A percentile compares a stretch with the other conserved stretches of the same genome.
phyloP scores from a whole-genome alignment of 1,140 invertebrate species.

The Drosophila seguyi region DNA sequence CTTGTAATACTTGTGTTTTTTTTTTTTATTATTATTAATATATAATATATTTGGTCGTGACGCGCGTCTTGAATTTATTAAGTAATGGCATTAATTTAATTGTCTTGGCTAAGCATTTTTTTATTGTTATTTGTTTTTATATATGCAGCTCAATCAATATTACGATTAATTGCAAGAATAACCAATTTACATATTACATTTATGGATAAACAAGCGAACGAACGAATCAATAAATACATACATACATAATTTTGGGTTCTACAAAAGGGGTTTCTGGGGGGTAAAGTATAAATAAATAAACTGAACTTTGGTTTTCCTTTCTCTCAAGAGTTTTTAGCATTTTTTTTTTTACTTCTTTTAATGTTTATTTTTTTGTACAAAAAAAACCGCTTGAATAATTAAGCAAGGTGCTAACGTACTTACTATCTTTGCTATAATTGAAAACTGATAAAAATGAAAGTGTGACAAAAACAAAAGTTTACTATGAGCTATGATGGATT shows the following conservation, averaged over 20 bases:
- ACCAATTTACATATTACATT: slow-evolving; percentile 40
- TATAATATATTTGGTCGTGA: slow-evolving; percentile 2
- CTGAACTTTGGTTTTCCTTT: not conserved
- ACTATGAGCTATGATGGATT: not conserved
- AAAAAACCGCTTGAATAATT: not conserved
- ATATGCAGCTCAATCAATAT: slow-evolving; percentile 72
- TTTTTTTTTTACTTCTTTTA: not conserved
- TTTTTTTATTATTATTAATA: slow-evolving; percentile 8
- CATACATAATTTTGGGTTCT: slow-evolving; percentile 1
- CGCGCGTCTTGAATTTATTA: slow-evolving; percentile 34
- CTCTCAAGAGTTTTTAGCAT: not conserved
- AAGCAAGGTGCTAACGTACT: not conserved
- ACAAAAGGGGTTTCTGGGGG: not conserved
- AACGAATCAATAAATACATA: slow-evolving; percentile 41
- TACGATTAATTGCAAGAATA: slow-evolving; percentile 47
- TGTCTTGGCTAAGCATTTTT: slow-evolving; percentile 60
- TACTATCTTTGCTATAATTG: not conserved
- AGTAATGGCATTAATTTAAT: slow-evolving; percentile 45
- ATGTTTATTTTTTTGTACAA: not conserved
- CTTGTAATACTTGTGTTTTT: slow-evolving; percentile 3
- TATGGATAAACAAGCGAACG: slow-evolving; percentile 20
- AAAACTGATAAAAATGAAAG: not conserved
- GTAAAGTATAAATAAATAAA: not conserved
- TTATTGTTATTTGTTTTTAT: slow-evolving; percentile 81
- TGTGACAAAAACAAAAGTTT: slow-evolving; percentile 14